Percentiles rank a stretch among this genome's conserved stretches.
phyloP scores from a whole-genome alignment of 2,797 vertebrate species.

The Ambastaia sidthimunki region DNA sequence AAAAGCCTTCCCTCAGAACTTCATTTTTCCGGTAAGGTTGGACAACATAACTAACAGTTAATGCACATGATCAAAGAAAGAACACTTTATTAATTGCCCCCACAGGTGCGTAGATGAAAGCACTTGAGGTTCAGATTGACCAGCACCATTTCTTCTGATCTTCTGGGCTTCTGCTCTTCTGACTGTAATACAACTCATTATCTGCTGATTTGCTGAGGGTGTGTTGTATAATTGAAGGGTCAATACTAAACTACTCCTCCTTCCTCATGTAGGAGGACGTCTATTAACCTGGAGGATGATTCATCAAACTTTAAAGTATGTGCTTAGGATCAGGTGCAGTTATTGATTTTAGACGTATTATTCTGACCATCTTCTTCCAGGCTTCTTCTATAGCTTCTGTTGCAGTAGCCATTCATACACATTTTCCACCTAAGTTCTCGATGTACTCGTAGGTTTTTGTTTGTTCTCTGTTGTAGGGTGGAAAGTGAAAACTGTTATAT shows the following conservation, averaged over 20 bases:
- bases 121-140: slow-evolving; percentile 53
- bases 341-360: neutral
- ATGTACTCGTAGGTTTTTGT: no score
- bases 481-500: no score
- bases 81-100: slow-evolving; percentile 68
- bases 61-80: slow-evolving; percentile 63
- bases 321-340: neutral
- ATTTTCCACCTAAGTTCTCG: no score
- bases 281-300: neutral
- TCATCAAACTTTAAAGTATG: slow-evolving; percentile 1
- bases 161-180: slow-evolving; percentile 13
- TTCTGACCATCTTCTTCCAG: neutral
- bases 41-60: slow-evolving; percentile 46
- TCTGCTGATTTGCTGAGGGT: slow-evolving; percentile 45
- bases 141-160: neutral
- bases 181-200: slow-evolving; percentile 49
- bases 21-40: slow-evolving; percentile 23
- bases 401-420: neutral
- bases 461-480: no score
- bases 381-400: neutral
- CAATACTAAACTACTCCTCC: slow-evolving; percentile 40
- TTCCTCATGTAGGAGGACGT: slow-evolving; percentile 15
- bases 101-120: slow-evolving; percentile 61
- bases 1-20: neutral
- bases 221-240: slow-evolving; percentile 57